These are phyloP conservation scores for Ianthella basta DNA, from an alignment of 37 sponge, comb jelly and placozoan species.

Conservation along the genomic window DNA sequence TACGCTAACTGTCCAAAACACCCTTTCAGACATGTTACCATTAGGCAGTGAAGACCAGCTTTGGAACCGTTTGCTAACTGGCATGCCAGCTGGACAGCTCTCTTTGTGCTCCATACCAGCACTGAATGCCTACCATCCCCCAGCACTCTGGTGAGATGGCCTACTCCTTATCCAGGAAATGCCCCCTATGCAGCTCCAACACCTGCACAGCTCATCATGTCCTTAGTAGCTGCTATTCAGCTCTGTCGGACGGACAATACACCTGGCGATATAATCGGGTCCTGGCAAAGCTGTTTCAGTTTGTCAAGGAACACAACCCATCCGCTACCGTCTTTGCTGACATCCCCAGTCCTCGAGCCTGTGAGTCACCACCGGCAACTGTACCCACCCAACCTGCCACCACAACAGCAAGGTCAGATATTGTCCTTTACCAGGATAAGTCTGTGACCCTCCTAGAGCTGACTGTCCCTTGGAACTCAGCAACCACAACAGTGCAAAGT, in stretches of 20 bases:
- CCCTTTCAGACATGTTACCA: neutral
- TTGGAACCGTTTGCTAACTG: slow-evolving; percentile 11
- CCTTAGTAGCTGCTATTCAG: slow-evolving; percentile 9
- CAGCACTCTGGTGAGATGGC: slow-evolving; percentile 24
- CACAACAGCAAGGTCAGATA: neutral
- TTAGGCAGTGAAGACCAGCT: no score
- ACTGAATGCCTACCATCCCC: slow-evolving; percentile 31
- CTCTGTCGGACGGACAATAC: slow-evolving; percentile 27
- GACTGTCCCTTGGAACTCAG: neutral
- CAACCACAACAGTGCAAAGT: neutral
- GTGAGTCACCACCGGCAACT: neutral
- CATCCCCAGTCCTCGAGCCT: neutral
- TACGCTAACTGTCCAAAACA: neutral
- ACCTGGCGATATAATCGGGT: slow-evolving; percentile 31
- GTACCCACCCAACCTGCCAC: neutral
- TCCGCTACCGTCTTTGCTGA: neutral
- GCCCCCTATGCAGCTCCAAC: slow-evolving; percentile 10
- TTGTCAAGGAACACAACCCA: neutral
- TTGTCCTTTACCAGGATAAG: neutral
- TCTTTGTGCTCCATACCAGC: neutral
- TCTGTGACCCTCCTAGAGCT: neutral
- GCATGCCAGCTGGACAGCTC: slow-evolving; percentile 24
- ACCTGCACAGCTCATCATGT: slow-evolving; percentile 18
- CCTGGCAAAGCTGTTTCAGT: neutral
- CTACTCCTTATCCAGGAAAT: neutral